Percentiles rank a stretch among this genome's conserved stretches.
Conservation (phyloP, 2,797 vertebrate genomes). For the Tiaroga cobitis region DNA sequence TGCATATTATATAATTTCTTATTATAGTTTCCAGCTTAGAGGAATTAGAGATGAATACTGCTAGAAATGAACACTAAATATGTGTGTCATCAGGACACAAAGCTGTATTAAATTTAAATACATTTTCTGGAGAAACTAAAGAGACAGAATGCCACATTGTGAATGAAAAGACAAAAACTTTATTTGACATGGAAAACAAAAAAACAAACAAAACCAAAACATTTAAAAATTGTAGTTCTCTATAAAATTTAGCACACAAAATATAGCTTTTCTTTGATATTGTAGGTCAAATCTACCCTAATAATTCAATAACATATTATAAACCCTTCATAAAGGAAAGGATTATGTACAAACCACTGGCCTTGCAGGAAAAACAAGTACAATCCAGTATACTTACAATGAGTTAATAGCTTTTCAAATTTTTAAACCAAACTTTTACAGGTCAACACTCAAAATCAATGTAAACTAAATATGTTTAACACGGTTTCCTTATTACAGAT, state of each 20-base stretch:
- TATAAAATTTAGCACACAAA: conserved; percentile 84
- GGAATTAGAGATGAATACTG: background rate
- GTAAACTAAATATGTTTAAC: background rate
- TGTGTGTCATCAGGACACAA: background rate
- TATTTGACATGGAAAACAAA: conserved; percentile 63
- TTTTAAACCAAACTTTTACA: conserved; percentile 5
- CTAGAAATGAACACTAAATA: background rate
- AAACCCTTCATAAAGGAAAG: conserved; percentile 51
- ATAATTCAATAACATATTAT: conserved; percentile 56
- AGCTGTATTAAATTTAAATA: background rate
- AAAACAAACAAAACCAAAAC: conserved; percentile 62
- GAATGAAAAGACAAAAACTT: conserved; percentile 75
- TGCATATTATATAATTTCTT: background rate
- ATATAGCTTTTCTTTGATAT: conserved; percentile 75
- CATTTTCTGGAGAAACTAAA: conserved; percentile 11
- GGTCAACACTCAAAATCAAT: conserved; percentile 13
- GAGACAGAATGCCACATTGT: conserved; percentile 63
- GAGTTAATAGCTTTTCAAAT: background rate
- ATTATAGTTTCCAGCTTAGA: background rate
- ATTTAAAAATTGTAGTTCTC: conserved; percentile 71
- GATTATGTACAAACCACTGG: conserved; percentile 57
- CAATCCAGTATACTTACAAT: conserved; percentile 33
- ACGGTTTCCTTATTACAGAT: background rate
- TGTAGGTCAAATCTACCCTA: conserved; percentile 52
- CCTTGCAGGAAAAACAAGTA: conserved; percentile 29